Conservation (phyloP, 2,113 vertebrate species). For the Panthera uncia region DNA sequence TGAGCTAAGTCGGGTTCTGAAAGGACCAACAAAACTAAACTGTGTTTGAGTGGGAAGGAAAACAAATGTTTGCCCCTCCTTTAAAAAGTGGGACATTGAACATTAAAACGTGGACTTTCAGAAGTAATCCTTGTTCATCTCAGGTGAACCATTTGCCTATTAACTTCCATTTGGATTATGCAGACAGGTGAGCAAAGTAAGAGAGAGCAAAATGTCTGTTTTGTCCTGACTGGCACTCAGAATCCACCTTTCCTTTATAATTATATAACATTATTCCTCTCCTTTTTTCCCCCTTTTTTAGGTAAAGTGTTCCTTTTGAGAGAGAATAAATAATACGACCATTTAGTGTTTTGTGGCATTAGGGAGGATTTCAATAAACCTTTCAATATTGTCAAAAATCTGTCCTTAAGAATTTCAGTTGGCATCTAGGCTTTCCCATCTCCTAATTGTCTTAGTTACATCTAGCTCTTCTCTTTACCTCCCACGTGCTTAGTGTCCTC, state of each 20-base stretch:
- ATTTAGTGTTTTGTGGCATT: neutral
- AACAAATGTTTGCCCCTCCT: neutral
- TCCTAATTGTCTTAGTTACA: neutral
- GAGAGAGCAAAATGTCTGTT: neutral
- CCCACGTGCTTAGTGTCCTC: neutral
- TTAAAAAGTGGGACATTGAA: neutral
- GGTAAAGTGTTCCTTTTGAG: neutral
- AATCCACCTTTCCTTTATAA: neutral
- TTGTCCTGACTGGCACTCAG: neutral
- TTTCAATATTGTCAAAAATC: neutral
- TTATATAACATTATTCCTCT: neutral
- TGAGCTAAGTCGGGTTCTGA: neutral
- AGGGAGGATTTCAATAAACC: neutral
- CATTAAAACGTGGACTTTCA: neutral
- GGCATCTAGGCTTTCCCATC: neutral
- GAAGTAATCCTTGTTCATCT: neutral
- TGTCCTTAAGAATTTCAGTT: neutral
- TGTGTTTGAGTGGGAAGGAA: neutral
- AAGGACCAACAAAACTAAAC: neutral
- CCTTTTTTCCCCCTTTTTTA: neutral
- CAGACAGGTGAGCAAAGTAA: neutral
- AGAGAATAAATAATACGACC: neutral
- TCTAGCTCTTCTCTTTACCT: neutral
- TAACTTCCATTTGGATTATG: neutral
- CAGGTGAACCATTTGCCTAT: neutral